Conservation (phyloP, 1,140 invertebrate species). For the Listronotus oregonensis region DNA sequence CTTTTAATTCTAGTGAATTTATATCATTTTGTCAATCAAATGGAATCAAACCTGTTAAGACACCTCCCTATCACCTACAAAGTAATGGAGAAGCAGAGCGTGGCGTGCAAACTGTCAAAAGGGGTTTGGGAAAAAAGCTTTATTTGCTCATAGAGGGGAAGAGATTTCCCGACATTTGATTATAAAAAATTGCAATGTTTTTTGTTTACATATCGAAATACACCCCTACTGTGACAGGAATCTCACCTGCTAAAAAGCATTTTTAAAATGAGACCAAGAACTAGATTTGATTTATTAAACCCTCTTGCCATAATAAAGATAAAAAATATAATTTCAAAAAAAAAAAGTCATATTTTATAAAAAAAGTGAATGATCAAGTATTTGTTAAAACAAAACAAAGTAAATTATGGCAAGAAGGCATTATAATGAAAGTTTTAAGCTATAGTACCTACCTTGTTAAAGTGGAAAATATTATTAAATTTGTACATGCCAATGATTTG, state of each 20-base stretch:
- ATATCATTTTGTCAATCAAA: slow-evolving; percentile 52
- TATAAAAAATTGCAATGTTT: slow-evolving; percentile 21
- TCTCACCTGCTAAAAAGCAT: background rate
- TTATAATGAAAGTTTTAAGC: background rate
- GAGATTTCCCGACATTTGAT: no score
- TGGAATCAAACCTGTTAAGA: slow-evolving; percentile 55
- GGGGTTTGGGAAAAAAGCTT: slow-evolving; percentile 9
- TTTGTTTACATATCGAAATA: background rate
- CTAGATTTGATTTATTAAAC: background rate
- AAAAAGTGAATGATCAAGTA: background rate
- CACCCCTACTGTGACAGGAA: background rate
- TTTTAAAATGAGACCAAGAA: slow-evolving; percentile 1
- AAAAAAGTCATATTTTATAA: background rate
- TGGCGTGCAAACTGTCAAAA: slow-evolving; percentile 38
- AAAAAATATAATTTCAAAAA: background rate
- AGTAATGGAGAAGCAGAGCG: slow-evolving; percentile 57
- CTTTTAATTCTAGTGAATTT: slow-evolving; percentile 46
- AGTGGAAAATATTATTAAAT: background rate
- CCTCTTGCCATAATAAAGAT: background rate
- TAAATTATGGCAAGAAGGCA: slow-evolving; percentile 1
- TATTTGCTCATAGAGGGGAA: background rate
- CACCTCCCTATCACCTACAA: slow-evolving; percentile 50
- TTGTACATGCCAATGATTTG: background rate
- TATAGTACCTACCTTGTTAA: background rate
- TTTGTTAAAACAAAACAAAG: background rate